These are phyloP conservation scores for Melitaea athalia DNA, from an alignment of 2,888 invertebrate genomes.

Conservation along the genomic window DNA sequence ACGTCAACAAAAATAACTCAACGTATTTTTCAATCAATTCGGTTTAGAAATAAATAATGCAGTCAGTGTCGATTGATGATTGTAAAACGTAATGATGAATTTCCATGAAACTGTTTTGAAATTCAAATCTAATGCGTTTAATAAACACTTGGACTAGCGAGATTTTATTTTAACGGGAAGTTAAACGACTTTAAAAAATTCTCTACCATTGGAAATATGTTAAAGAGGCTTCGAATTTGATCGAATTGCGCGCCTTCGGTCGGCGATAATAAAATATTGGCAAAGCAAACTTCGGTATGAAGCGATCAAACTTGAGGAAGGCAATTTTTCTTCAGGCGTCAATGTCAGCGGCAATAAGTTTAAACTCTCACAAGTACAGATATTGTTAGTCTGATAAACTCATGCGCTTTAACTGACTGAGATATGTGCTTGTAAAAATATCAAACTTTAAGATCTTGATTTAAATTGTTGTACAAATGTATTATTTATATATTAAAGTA, in stretches of 20 bases:
- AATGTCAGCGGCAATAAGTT: constrained; percentile 69
- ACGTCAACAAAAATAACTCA: background rate
- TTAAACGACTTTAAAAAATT: constrained; percentile 38
- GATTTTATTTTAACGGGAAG: constrained; percentile 39
- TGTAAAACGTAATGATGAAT: constrained; percentile 36
- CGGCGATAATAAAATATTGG: constrained; percentile 46
- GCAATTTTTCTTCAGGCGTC: constrained; percentile 70
- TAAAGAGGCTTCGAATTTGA: constrained; percentile 39
- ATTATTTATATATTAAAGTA: too few species aligned
- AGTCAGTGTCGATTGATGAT: constrained; percentile 25
- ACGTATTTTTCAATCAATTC: constrained; percentile 32
- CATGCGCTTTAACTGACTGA: background rate
- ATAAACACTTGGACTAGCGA: constrained; percentile 35
- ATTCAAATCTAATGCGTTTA: constrained; percentile 39
- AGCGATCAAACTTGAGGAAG: constrained; percentile 52
- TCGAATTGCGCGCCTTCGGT: constrained; percentile 39
- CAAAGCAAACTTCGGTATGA: constrained; percentile 42
- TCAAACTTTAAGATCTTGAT: too few species aligned
- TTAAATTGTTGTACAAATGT: too few species aligned
- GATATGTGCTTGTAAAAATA: background rate
- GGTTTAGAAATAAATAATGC: constrained; percentile 17
- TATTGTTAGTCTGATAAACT: constrained; percentile 36
- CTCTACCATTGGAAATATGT: constrained; percentile 23
- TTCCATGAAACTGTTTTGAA: constrained; percentile 40
- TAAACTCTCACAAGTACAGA: constrained; percentile 53